Evolutionary conservation across 2,888 invertebrate species (phyloP), one percentile per base, ranked within the genome.

Genomic region (Trimorus sp.): DNA sequence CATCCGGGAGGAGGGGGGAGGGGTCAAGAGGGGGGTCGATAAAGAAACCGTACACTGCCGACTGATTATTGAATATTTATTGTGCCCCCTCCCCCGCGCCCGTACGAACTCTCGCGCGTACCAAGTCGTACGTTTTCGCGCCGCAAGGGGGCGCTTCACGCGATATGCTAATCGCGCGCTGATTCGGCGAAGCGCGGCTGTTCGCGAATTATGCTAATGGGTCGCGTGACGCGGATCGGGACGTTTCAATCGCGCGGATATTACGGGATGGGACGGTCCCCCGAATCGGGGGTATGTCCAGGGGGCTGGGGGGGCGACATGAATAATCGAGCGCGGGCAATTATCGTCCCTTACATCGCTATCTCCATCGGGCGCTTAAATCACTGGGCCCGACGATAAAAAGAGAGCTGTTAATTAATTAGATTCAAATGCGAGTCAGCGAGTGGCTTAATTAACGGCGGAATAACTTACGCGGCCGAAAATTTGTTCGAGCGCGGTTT

Each of bases 1-100:
- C 84, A 83, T 82, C 74, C 66, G 40, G 40, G 40, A 11, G 11
- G 40, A 7, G 11, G 79, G 77, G 53, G 56, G 69, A 70, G 71
- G 73, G 73, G 54, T 26, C 26, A 26, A 26, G 26, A 26, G 26
- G 26, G 26, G 26, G 26, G 26, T 26, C 63, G 82, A 79, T 78
- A 74, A 80, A 79, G 81, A 81, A 75, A 79, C 84, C 80, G 80
- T 82, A 83, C 26, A 76, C 79, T 53, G 63, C 26, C 79, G 56
- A 79, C 74, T 60, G 82, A 84, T 84, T 82, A 84, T 82, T 83
- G 78, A 84, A 83, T 82, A 83, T 84, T 83, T 80, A 82, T 84
- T 69, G 71, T 59, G 51, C 59, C 26, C 38, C 40, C 37, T 37
- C 15, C 16, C 48, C 11, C 15, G 26, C 14, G 38, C 15, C 15